A percentile compares a stretch with the other conserved stretches of the same genome.
These are phyloP conservation scores for Oscheius sp. DNA, from an alignment of 2,888 invertebrate genomes.

Conservation along the genomic window DNA sequence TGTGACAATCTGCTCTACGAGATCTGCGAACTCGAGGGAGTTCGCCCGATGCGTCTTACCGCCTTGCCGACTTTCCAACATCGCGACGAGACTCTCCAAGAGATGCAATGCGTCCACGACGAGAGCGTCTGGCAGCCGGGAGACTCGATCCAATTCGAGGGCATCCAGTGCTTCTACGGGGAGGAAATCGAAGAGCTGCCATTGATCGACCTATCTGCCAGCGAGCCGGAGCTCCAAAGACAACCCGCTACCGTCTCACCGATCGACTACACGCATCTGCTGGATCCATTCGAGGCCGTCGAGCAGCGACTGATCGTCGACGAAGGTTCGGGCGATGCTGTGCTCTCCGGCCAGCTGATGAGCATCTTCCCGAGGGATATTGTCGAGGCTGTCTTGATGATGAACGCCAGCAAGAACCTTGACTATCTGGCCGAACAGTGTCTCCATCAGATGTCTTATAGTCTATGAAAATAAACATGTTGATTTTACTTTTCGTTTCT, in stretches of 20 bases:
- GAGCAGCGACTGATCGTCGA: background rate
- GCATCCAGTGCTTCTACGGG: background rate
- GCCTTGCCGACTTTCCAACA: conserved; percentile 15
- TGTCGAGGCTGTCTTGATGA: conserved; percentile 17
- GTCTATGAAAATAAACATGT: background rate
- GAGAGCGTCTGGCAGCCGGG: conserved; percentile 27
- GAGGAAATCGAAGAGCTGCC: background rate
- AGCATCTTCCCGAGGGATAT: conserved; percentile 26
- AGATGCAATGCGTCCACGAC: conserved; percentile 1
- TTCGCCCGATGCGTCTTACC: conserved; percentile 9
- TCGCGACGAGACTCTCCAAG: background rate
- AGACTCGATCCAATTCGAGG: background rate
- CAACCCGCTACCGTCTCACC: too few relatives aligned
- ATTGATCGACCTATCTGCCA: conserved; percentile 13
- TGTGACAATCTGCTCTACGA: conserved; percentile 29
- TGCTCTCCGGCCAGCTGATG: conserved; percentile 1
- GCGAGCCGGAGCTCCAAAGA: background rate
- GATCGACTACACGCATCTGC: too few relatives aligned
- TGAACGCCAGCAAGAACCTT: conserved; percentile 24
- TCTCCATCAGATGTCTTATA: conserved; percentile 11
- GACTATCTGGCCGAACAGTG: conserved; percentile 31
- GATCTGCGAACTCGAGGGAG: conserved; percentile 11
- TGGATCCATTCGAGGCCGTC: too few relatives aligned
- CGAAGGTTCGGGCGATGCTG: too few relatives aligned
- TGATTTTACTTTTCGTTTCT: background rate